phyloP scores from a whole-genome alignment of 2,113 vertebrate species.

The Esox niger region DNA sequence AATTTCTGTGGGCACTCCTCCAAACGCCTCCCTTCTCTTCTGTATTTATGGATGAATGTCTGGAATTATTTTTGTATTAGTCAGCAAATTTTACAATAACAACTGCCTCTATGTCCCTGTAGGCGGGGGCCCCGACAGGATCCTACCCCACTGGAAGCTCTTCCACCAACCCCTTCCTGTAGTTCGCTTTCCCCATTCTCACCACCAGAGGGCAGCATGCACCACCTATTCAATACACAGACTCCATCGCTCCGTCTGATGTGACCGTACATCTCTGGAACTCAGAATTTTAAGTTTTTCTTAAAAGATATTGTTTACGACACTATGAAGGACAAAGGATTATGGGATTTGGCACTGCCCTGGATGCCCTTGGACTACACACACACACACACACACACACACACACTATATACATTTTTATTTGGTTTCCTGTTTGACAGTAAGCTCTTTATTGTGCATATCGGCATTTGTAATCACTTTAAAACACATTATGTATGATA shows the following conservation, averaged over 20 bases:
- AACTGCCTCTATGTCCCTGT: not conserved
- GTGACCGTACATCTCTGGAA: slow-evolving; percentile 83
- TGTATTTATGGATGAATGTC: no score
- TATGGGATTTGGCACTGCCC: slow-evolving; percentile 80
- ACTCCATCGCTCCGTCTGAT: slow-evolving; percentile 80
- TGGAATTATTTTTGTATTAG: no score
- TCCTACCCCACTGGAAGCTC: slow-evolving; percentile 88
- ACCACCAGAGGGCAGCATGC: slow-evolving; percentile 81
- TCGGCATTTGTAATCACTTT: slow-evolving; percentile 95
- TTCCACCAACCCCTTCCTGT: slow-evolving; percentile 98
- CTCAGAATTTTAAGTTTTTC: slow-evolving; percentile 19
- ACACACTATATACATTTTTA: slow-evolving; percentile 90
- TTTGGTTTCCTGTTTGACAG: slow-evolving; percentile 82
- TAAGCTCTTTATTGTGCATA: slow-evolving; percentile 90
- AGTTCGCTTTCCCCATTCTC: slow-evolving; percentile 76
- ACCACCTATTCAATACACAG: slow-evolving; percentile 85
- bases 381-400: no score
- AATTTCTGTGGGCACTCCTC: no score
- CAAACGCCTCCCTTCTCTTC: no score
- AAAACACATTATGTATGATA: slow-evolving; percentile 84
- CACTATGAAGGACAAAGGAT: slow-evolving; percentile 65
- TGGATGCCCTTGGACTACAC: slow-evolving; percentile 66
- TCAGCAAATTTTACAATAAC: no score
- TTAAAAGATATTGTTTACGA: slow-evolving; percentile 58
- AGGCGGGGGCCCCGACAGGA: slow-evolving; percentile 89